Evolutionary conservation across 2,888 invertebrate species (phyloP).

Genomic region (Sarcophaga subvicina): DNA sequence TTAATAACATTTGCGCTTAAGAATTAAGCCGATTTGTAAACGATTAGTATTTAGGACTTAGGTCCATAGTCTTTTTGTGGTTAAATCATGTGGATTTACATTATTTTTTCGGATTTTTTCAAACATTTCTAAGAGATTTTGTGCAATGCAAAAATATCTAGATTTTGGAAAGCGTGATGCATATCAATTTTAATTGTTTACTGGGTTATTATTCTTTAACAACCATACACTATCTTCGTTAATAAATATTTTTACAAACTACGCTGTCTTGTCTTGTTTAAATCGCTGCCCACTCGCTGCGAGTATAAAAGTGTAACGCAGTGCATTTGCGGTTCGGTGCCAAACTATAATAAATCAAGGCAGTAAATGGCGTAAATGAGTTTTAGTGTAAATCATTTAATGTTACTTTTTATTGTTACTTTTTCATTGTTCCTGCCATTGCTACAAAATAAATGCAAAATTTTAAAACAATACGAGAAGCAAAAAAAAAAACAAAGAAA

Average conservation of each 20-base stretch:
- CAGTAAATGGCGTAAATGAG: slow-evolving; percentile 73
- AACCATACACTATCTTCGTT: no score
- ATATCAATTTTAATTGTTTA: no score
- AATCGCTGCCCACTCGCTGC: slow-evolving; percentile 2
- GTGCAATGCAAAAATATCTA: no score
- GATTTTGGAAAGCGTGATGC: no score
- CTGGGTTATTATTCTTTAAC: no score
- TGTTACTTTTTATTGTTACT: slow-evolving; percentile 31
- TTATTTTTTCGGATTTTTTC: no score
- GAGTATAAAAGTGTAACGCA: slow-evolving; percentile 33
- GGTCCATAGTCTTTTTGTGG: no score
- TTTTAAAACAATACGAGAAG: background rate
- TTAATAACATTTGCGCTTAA: no score
- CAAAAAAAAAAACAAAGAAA: slow-evolving; percentile 4
- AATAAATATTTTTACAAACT: background rate
- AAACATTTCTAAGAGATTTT: no score
- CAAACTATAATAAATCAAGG: slow-evolving; percentile 71
- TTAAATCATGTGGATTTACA: no score
- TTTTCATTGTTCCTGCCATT: slow-evolving; percentile 1
- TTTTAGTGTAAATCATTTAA: slow-evolving; percentile 72
- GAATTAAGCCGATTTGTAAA: no score
- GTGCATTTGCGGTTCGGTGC: slow-evolving; percentile 63
- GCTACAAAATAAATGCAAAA: background rate
- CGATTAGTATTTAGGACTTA: no score
- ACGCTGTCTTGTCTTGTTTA: slow-evolving; percentile 3